These are phyloP conservation scores for Regulus satrapa DNA, from an alignment of 2,113 vertebrate genomes.

Conservation along the genomic window DNA sequence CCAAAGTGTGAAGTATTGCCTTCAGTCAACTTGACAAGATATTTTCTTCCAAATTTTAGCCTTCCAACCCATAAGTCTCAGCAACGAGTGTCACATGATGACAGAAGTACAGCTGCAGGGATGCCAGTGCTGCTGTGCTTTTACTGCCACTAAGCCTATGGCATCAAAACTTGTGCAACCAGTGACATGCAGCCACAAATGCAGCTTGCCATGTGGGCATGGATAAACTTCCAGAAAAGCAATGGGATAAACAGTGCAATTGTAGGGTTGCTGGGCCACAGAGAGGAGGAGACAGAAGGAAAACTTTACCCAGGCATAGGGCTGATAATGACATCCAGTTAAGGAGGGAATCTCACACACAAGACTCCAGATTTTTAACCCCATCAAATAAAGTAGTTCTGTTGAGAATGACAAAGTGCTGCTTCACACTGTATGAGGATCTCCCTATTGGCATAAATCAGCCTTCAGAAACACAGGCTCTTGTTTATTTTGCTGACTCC, in stretches of 20 bases:
- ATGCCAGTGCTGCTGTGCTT: background rate
- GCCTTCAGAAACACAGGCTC: background rate
- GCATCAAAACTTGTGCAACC: background rate
- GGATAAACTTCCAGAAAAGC: background rate
- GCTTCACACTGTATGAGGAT: background rate
- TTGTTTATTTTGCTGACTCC: background rate
- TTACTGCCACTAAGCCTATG: background rate
- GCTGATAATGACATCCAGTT: background rate
- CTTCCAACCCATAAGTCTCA: background rate
- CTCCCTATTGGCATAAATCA: background rate
- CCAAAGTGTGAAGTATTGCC: background rate
- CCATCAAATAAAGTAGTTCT: background rate
- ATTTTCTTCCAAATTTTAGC: background rate
- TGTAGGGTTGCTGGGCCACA: background rate
- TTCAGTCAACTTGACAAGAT: background rate
- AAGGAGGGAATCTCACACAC: background rate
- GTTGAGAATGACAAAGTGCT: background rate
- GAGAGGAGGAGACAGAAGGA: background rate
- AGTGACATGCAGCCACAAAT: accelerated
- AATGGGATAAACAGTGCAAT: background rate
- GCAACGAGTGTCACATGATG: background rate
- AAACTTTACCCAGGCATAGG: background rate
- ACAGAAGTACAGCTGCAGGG: background rate
- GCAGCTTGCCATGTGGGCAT: background rate
- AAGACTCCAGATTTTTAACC: background rate